phyloP scores from a whole-genome alignment of 2,888 invertebrate species.

The Protophormia terraenovae region DNA sequence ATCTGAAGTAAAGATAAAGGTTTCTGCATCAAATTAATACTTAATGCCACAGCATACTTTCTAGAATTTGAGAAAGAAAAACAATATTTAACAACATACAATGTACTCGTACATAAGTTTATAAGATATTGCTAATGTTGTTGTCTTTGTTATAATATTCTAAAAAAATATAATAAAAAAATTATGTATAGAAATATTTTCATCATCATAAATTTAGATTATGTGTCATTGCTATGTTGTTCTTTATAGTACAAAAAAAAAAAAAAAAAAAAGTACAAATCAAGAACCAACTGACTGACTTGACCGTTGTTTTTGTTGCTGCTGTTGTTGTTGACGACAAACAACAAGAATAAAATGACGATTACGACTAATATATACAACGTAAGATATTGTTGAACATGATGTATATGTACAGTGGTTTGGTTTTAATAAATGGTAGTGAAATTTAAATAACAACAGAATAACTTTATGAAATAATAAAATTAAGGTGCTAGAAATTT shows the following conservation, averaged over 20 bases:
- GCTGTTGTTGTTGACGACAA: neutral
- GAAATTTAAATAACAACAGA: too few relatives aligned
- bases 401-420: slow-evolving; percentile 14
- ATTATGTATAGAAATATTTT: slow-evolving; percentile 6
- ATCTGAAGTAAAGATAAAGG: slow-evolving; percentile 13
- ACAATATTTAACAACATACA: neutral
- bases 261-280: too few relatives aligned
- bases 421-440: neutral
- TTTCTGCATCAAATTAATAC: slow-evolving; percentile 15
- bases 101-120: neutral
- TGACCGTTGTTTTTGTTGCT: slow-evolving; percentile 20
- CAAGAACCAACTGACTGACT: slow-evolving; percentile 22
- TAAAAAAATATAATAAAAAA: neutral
- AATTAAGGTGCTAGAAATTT: too few relatives aligned
- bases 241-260: slow-evolving; percentile 18
- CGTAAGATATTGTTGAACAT: neutral
- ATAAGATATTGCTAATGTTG: neutral
- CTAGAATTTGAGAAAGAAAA: too few relatives aligned
- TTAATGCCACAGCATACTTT: neutral
- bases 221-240: slow-evolving; percentile 51
- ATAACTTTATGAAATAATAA: too few relatives aligned
- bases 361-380: neutral
- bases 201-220: slow-evolving; percentile 62
- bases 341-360: slow-evolving; percentile 20
- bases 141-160: neutral